Evolutionary conservation across 1,140 invertebrate species (phyloP).

Genomic region (Cecropterus lyciades): DNA sequence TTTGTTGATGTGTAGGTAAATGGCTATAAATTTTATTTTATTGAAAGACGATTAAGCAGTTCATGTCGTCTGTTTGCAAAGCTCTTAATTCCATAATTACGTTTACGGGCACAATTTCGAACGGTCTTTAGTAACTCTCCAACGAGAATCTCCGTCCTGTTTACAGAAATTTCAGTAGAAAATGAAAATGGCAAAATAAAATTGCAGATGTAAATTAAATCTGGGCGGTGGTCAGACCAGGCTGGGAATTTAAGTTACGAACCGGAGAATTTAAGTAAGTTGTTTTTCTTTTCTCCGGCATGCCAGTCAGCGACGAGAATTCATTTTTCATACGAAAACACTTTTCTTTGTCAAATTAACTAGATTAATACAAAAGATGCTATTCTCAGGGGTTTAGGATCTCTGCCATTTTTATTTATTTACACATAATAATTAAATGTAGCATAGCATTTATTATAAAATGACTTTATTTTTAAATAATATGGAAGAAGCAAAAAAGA

Average conservation of each 20-base stretch:
- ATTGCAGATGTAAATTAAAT: slow-evolving; percentile 61
- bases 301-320: slow-evolving; percentile 28
- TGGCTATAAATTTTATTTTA: too few species aligned
- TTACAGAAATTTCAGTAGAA: slow-evolving; percentile 35
- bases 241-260: slow-evolving; percentile 30
- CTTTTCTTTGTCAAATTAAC: slow-evolving; percentile 28
- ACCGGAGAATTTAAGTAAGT: slow-evolving; percentile 36
- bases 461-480: too few species aligned
- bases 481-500: too few species aligned
- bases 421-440: too few species aligned
- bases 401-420: background rate
- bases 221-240: slow-evolving; percentile 51
- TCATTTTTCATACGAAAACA: slow-evolving; percentile 27
- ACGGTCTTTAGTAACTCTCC: background rate
- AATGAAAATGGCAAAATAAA: slow-evolving; percentile 39
- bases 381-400: slow-evolving; percentile 18
- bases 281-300: slow-evolving; percentile 30
- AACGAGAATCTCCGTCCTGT: slow-evolving; percentile 33
- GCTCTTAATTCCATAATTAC: slow-evolving; percentile 40
- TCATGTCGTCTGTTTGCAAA: slow-evolving; percentile 44
- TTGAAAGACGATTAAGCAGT: slow-evolving; percentile 38
- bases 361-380: slow-evolving; percentile 22
- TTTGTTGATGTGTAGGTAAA: too few species aligned
- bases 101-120: slow-evolving; percentile 24
- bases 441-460: too few species aligned